These are phyloP conservation scores for Connochaetes taurinus DNA, from an alignment of 2,113 vertebrate species.

Conservation along the genomic window DNA sequence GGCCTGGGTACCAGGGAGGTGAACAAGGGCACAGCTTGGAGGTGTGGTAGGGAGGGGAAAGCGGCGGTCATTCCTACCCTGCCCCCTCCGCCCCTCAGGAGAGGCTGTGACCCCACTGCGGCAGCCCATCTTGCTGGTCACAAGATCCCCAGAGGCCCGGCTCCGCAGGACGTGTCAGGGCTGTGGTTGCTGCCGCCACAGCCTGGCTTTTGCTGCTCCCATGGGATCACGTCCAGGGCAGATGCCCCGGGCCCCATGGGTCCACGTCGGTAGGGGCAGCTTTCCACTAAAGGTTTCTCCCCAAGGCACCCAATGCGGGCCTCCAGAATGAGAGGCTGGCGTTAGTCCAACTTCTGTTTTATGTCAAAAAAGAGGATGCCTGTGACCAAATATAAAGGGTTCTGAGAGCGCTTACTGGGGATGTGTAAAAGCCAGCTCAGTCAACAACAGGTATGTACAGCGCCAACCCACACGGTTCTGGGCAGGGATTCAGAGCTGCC, in stretches of 20 bases:
- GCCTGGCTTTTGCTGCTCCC: background rate
- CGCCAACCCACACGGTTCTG: background rate
- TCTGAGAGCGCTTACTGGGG: background rate
- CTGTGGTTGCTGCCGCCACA: background rate
- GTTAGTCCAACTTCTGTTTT: background rate
- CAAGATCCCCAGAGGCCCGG: background rate
- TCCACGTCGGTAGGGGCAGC: background rate
- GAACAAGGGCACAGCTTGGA: background rate
- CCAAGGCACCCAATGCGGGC: background rate
- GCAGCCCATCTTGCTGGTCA: background rate
- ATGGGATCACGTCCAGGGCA: fast-evolving
- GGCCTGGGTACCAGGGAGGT: background rate
- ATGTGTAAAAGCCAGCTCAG: background rate
- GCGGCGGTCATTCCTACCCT: background rate
- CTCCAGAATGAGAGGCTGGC: background rate
- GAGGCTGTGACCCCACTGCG: background rate
- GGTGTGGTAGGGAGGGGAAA: background rate
- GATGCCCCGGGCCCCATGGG: fast-evolving
- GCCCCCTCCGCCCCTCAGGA: background rate
- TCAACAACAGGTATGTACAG: background rate
- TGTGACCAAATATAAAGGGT: background rate
- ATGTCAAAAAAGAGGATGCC: background rate
- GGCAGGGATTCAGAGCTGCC: background rate
- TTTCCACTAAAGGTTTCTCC: background rate
- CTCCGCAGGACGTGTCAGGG: background rate